A percentile compares a stretch with the other conserved stretches of the same genome.
phyloP scores from a whole-genome alignment of 2,888 invertebrate genomes.

The Euproctis similis region DNA sequence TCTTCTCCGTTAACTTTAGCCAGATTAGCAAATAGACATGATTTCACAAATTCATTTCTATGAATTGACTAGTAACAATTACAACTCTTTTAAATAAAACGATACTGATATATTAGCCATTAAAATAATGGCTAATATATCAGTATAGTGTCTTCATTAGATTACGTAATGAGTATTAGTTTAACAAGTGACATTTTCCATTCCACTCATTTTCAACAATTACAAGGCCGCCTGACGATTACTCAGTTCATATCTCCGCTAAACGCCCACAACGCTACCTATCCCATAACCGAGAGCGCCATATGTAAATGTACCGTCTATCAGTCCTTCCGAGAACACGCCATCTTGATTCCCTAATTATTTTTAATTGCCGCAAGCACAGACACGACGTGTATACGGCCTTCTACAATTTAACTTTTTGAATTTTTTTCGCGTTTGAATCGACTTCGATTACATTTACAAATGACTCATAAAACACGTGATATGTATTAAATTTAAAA shows the following conservation, averaged over 20 bases:
- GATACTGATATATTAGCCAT: too few species aligned
- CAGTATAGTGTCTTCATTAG: too few species aligned
- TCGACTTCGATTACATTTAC: constrained; percentile 54
- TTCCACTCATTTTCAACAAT: constrained; percentile 1
- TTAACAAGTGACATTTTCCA: constrained; percentile 4
- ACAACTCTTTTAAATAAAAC: too few species aligned
- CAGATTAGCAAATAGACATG: too few species aligned
- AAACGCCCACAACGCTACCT: constrained; percentile 14
- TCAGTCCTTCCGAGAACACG: constrained; percentile 68
- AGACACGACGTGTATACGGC: constrained; percentile 54
- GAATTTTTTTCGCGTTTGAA: constrained; percentile 68
- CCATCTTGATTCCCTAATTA: constrained; percentile 70
- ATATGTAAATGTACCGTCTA: constrained; percentile 66
- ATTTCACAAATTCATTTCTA: too few species aligned
- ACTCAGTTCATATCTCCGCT: constrained; percentile 10
- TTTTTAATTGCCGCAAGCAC: constrained; percentile 73
- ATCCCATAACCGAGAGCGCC: constrained; percentile 35
- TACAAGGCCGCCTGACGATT: constrained; percentile 1
- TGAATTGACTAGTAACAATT: too few species aligned
- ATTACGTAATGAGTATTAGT: constrained; percentile 1
- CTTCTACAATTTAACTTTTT: constrained; percentile 61
- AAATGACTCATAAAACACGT: constrained; percentile 55
- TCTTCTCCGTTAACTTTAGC: too few species aligned
- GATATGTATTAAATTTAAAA: constrained; percentile 44
- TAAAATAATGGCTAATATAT: too few species aligned